Base-by-base conservation (phyloP, 2,113 vertebrate genomes). In the Rhegmatorhina hoffmannsi region DNA sequence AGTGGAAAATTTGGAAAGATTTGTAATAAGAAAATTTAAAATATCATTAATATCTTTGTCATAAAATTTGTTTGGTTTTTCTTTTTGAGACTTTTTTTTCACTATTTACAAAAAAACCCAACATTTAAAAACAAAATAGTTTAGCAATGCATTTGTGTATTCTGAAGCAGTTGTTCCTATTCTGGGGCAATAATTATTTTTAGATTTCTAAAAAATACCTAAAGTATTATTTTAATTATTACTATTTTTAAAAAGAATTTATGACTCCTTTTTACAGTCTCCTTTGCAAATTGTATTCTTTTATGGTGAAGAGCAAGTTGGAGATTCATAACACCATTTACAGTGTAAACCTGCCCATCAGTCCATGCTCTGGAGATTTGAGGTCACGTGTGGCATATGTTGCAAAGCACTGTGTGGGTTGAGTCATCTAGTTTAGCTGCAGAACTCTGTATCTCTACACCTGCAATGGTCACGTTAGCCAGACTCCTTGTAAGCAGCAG, bases 321-420 rank as follows among this genome's bases (percentile, higher is more conserved):
- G 70, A 75, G 67, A 66, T 47, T 44, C 20, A 5, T 47, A 16
- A 38, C 17, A 13, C 15, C 20, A 4, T 70, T 78, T 19, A 31
- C 50, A 60, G 7, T 6, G 8, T 50, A 50, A 64, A 43, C 2
- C 4, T 24, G 2, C 6, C 3, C 38, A 19, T 8, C 50, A 46
- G 20, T 34, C 3, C 0, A 2, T 70, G 38, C 52, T 80, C 36
- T 83, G 67, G 60, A 75, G 43, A 47, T 59, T 10, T 83, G 47
- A 59, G 43, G 36, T 70, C 60, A n/a, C 0, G 0, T 8, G 11
- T 24, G 56, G 20, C 9, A 3, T 36, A 43, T 52, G 46, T 17
- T 79, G n/a, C 50, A 2, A 62, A 50, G 49, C 25, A 6, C 13
- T 59, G 8, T 0, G 0, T 23, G 38, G 3, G 1, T 73, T 64